A percentile compares a stretch with the other conserved stretches of the same genome.
Evolutionary conservation across 2,888 invertebrate species (phyloP).

Genomic region (Synergus gifuensis): DNA sequence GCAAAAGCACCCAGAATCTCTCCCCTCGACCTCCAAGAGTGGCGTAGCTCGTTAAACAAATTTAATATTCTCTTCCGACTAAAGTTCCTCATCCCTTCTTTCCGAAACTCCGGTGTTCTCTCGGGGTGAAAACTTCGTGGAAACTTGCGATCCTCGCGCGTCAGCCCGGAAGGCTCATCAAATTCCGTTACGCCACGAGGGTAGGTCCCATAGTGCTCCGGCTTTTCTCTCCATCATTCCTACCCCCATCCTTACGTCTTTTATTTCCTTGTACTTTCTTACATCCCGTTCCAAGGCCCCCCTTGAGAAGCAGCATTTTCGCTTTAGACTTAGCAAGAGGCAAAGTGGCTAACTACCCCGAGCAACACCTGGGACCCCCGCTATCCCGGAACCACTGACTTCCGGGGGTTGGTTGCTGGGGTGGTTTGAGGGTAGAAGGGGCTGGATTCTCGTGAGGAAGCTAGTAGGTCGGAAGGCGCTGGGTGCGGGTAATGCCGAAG

Average conservation of each 20-base stretch:
- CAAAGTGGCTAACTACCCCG: conserved; percentile 66
- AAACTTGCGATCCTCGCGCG: conserved; percentile 68
- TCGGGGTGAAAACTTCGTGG: conserved; percentile 63
- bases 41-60: conserved; percentile 68
- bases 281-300: conserved; percentile 31
- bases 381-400: conserved; percentile 57
- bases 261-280: conserved; percentile 45
- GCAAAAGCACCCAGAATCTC: conserved; percentile 11
- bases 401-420: conserved; percentile 45
- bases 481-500: conserved; percentile 55
- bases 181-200: conserved; percentile 61
- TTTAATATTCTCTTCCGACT: conserved; percentile 67
- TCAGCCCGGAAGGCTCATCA: conserved; percentile 75
- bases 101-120: conserved; percentile 50
- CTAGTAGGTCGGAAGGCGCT: conserved; percentile 53
- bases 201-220: conserved; percentile 51
- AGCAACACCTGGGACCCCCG: conserved; percentile 66
- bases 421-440: not conserved
- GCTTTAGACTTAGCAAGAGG: conserved; percentile 63
- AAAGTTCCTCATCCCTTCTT: conserved; percentile 56
- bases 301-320: conserved; percentile 50
- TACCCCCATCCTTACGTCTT: conserved; percentile 44
- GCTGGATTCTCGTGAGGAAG: conserved; percentile 33
- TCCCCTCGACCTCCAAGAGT: conserved; percentile 47
- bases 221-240: conserved; percentile 46